phyloP scores from a whole-genome alignment of 2,113 vertebrate genomes.

The Lophotis ruficrista region DNA sequence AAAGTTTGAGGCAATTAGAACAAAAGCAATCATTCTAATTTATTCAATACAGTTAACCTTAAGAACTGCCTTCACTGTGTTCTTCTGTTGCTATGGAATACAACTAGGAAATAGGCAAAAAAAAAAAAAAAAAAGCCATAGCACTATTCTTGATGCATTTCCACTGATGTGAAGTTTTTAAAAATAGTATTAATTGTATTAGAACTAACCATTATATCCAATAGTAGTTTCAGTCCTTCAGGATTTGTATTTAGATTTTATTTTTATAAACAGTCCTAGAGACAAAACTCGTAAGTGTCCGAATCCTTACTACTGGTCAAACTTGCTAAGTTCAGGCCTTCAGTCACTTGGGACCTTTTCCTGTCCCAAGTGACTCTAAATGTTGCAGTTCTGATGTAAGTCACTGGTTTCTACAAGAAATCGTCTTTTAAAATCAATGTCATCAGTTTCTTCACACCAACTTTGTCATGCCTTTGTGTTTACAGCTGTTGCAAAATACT shows the following conservation, averaged over 20 bases:
- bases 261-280: not conserved
- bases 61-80: not conserved
- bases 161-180: not conserved
- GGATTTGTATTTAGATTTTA: not conserved
- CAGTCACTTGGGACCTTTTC: not conserved
- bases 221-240: not conserved
- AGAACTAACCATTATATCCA: not conserved
- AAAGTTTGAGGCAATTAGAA: not conserved
- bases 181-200: not conserved
- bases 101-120: no score
- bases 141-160: not conserved
- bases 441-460: not conserved
- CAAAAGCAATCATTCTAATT: not conserved
- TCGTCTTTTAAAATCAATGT: not conserved
- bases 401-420: not conserved
- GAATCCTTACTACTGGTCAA: not conserved
- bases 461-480: not conserved
- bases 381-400: not conserved
- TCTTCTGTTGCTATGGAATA: not conserved
- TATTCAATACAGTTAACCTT: not conserved
- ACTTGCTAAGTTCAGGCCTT: not conserved
- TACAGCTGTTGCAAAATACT: not conserved
- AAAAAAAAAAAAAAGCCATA: not conserved
- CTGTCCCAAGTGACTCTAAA: not conserved
- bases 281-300: not conserved